Conservation (phyloP, 1,140 invertebrate genomes). For the Pseudomyrmex gracilis region DNA sequence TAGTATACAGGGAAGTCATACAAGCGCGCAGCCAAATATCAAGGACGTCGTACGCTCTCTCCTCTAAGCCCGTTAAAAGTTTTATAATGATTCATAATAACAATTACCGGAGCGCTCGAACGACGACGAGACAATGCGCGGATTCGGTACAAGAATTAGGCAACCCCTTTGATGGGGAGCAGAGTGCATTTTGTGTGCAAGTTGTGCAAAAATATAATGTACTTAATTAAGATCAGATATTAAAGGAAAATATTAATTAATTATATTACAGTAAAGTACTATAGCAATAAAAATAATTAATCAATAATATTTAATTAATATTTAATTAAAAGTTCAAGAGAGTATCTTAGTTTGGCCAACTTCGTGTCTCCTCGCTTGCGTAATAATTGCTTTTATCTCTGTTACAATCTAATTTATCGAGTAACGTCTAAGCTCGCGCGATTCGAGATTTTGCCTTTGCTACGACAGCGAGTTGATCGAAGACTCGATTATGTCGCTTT, state of each 20-base stretch:
- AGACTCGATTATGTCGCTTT: slow-evolving; percentile 31
- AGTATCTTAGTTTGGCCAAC: neutral
- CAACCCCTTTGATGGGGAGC: slow-evolving; percentile 13
- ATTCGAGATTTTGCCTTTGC: neutral
- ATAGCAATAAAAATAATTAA: no score
- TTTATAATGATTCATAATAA: slow-evolving; percentile 38
- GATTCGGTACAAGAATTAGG: slow-evolving; percentile 10
- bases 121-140: neutral
- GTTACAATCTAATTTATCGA: neutral
- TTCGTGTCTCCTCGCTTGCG: neutral
- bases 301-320: no score
- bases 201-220: slow-evolving; percentile 11
- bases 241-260: no score
- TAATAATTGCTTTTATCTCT: neutral
- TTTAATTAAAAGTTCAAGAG: neutral
- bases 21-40: slow-evolving; percentile 22
- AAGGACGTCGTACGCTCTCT: neutral
- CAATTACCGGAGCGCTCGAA: slow-evolving; percentile 18
- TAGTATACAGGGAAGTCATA: slow-evolving; percentile 8
- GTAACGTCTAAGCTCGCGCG: neutral
- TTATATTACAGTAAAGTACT: no score
- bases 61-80: slow-evolving; percentile 3
- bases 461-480: neutral
- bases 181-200: neutral
- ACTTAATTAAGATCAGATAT: no score